Evolutionary conservation across 2,888 invertebrate species (phyloP), one percentile per base, ranked within the genome.

Genomic region (Polymixis lichenea): DNA sequence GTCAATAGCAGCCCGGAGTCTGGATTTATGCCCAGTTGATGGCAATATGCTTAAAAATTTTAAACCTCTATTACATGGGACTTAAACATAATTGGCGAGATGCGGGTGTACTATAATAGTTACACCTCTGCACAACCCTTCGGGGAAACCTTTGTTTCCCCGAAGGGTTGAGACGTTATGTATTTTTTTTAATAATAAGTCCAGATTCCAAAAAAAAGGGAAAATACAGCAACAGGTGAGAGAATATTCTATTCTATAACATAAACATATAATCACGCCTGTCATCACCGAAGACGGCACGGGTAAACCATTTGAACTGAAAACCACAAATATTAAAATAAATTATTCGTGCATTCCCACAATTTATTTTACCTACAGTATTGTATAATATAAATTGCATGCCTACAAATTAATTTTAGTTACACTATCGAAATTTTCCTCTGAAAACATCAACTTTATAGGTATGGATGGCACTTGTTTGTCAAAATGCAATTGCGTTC

Each of bases 401-500:
- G 17, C 49, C 8, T 43, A 53, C 19, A 17, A 68, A 9, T 32
- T 61, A 55, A 69, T 62, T 62, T 69, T 73, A 60, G 15, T 32
- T 53, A n/a, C 17, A 32, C 9, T 19, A 43, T 43, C n/a, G 28
- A 51, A 51, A n/a, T 62, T 80, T 69, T 81, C 80, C 80, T 76
- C 15, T 19, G 17, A 56, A 74, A n/a, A 2, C 5, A 43, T 62
- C 28, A 28, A 38, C 22, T 64, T 55, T 38, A 64, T 60, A 70
- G 32, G 19, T 60, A 17, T 22, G 1, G 17, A 51, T n/a, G 53
- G 7, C 17, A 64, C 22, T 72, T 77, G 58, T 78, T 78, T 56
- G 51, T 32, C 53, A 61, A 72, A 83, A 58, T 85, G 84, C 84
- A 84, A 62, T 82, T 80, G 60, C 56, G 70, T 87, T 75, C 80